A percentile compares a stretch with the other conserved stretches of the same genome.
These are phyloP conservation scores for Metopolophium dirhodum DNA, from an alignment of 1,140 invertebrate species.

Conservation along the genomic window DNA sequence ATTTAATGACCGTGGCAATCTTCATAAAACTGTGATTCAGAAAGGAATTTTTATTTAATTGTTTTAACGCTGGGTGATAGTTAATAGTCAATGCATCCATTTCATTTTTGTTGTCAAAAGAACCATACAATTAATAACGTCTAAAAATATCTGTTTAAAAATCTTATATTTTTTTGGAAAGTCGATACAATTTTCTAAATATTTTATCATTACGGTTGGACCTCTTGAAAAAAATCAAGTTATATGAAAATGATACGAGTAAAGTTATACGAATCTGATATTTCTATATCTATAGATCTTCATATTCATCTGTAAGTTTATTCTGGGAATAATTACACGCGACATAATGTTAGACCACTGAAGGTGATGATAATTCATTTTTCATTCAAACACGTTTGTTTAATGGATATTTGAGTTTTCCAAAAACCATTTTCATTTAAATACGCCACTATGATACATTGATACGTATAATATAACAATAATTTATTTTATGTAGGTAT, in stretches of 20 bases:
- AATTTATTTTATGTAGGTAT: not conserved
- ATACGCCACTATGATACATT: not conserved
- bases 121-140: no score
- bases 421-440: not conserved
- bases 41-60: not conserved
- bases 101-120: no score
- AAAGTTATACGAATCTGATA: not conserved
- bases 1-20: not conserved
- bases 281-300: not conserved
- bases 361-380: conserved; percentile 3
- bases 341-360: not conserved
- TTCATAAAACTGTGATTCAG: not conserved
- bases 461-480: not conserved
- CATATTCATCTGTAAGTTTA: not conserved
- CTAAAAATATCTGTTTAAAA: not conserved
- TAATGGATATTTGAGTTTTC: not conserved
- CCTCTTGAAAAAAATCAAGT: not conserved
- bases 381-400: not conserved
- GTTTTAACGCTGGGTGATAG: not conserved
- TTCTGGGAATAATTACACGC: not conserved
- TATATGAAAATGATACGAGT: not conserved
- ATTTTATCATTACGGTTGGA: not conserved
- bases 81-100: no score
- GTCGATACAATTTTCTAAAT: not conserved
- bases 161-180: not conserved